Evolutionary conservation across 1,140 invertebrate species (phyloP), one percentile per base, ranked within the genome.

Genomic region (Batillaria attramentaria): DNA sequence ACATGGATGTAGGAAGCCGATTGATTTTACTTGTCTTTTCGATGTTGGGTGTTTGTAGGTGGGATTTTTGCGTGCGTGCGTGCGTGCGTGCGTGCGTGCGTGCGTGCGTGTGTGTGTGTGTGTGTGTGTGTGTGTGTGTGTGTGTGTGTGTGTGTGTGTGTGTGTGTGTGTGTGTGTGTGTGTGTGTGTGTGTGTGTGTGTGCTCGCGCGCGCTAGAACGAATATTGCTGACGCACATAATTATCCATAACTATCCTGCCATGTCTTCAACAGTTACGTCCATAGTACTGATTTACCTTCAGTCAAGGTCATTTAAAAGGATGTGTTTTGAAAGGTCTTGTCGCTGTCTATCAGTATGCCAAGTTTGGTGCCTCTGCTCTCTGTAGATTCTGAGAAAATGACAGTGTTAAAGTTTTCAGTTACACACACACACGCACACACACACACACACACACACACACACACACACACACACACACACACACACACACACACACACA

Each of bases 121-220:
- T 50, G 46, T 24, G 46, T 50, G 46, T 24, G 46, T 50, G 46
- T 24, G 46, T 50, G 46, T 24, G 46, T 50, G 46, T 24, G 46
- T 50, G 46, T 24, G 46, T 50, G 46, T 24, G 37, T 69, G 66
- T 69, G 66, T 69, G 66, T 39, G 66, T 69, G 66, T 69, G 33
- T 41, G 37, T 42, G 66, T 20, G 66, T 39, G 35, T 35, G 6
- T 8, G 35, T 66, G 62, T 24, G 35, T 66, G 62, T 24, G 31
- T 66, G 62, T 24, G 62, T 66, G 62, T 35, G 28, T 35, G 28
- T 35, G 35, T 35, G 57, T 28, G 57, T n/a, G 57, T 28, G 57
- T 60, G 57, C 57, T 20, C 31, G 8, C 8, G 57, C 31, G 57
- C 57, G 57, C 31, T 20, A 6, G 57, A 6, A 28, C 31, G 57